Percentiles rank a stretch among this genome's conserved stretches.
These are phyloP conservation scores for Amia ocellicauda DNA, from an alignment of 2,113 vertebrate species.

Conservation along the genomic window DNA sequence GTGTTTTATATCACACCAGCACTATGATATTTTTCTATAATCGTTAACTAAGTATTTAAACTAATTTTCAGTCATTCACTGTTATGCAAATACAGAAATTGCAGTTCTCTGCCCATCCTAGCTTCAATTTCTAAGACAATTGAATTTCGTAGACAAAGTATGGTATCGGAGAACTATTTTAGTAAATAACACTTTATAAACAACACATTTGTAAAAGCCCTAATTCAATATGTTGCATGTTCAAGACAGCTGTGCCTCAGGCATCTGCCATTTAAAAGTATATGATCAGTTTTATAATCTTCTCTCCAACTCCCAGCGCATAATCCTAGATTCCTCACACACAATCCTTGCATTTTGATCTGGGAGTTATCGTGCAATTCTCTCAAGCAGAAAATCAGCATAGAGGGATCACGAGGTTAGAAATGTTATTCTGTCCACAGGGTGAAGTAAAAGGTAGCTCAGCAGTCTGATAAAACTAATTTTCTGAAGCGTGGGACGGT, in stretches of 20 bases:
- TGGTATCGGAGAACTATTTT: too few relatives aligned
- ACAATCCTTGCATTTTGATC: background rate
- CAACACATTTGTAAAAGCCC: too few relatives aligned
- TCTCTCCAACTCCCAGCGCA: background rate
- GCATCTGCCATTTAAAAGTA: slow-evolving; percentile 11
- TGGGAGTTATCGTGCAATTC: background rate
- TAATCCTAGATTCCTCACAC: slow-evolving; percentile 4
- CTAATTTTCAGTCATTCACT: too few relatives aligned
- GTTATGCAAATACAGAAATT: too few relatives aligned
- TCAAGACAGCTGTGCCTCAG: background rate
- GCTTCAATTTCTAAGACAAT: too few relatives aligned
- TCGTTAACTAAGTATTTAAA: too few relatives aligned
- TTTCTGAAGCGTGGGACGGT: too few relatives aligned
- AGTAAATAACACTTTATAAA: background rate
- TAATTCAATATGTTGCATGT: too few relatives aligned
- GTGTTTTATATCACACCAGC: too few relatives aligned
- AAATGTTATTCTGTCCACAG: background rate
- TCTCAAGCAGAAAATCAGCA: slow-evolving; percentile 4
- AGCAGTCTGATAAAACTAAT: background rate
- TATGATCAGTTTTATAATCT: background rate
- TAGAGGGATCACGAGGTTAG: background rate
- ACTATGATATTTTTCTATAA: too few relatives aligned
- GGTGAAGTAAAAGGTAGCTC: background rate
- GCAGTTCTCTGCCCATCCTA: too few relatives aligned
- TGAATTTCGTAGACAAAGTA: too few relatives aligned